Conservation (phyloP, 2,797 vertebrate genomes). For the Acomys russatus region DNA sequence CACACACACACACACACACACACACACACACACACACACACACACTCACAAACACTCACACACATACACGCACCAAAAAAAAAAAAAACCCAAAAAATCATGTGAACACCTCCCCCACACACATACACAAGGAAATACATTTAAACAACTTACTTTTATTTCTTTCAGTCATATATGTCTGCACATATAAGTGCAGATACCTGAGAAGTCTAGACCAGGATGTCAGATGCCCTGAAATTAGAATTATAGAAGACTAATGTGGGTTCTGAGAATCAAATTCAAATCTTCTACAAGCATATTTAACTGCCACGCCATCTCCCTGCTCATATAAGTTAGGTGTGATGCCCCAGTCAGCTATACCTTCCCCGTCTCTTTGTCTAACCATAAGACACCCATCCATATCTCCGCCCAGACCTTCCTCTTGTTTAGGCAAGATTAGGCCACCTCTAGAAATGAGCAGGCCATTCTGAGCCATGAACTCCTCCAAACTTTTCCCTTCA, state of each 20-base stretch:
- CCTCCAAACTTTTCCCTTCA: not conserved
- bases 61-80: too few species aligned
- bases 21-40: not conserved
- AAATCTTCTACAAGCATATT: not conserved
- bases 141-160: not conserved
- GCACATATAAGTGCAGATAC: not conserved
- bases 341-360: not conserved
- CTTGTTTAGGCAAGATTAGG: not conserved
- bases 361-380: not conserved
- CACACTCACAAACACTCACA: not conserved
- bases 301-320: not conserved
- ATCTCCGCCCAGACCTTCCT: not conserved
- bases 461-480: fast-evolving
- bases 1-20: not conserved
- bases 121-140: not conserved
- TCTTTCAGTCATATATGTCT: not conserved
- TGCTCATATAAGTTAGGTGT: not conserved
- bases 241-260: not conserved
- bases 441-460: not conserved
- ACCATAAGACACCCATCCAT: not conserved
- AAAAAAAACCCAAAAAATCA: too few species aligned
- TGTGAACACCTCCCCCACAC: too few species aligned
- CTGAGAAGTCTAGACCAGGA: not conserved
- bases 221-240: not conserved
- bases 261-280: not conserved